Percentiles rank a stretch among this genome's conserved stretches.
Evolutionary conservation across 2,113 vertebrate species (phyloP).

Genomic region (Chamaetylas fuelleborni): DNA sequence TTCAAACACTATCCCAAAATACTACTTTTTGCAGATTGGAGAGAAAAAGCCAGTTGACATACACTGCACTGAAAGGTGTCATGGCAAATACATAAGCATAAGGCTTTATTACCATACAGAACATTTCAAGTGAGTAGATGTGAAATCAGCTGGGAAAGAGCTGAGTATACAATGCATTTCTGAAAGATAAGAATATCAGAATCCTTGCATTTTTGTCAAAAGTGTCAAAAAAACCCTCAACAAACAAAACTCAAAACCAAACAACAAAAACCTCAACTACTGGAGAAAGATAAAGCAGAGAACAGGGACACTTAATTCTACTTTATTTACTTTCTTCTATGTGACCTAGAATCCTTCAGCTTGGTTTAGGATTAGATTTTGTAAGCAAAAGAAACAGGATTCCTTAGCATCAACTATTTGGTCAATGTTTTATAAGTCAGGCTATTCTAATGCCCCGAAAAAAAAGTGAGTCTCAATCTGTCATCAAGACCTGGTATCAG

Average conservation of each 20-base stretch:
- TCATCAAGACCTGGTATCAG: neutral
- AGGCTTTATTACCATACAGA: neutral
- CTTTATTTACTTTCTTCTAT: neutral
- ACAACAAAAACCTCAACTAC: too few relatives aligned
- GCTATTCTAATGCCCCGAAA: neutral
- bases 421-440: neutral
- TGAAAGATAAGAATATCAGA: neutral
- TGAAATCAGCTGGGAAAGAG: neutral
- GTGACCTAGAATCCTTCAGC: neutral
- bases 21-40: neutral
- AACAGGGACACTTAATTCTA: neutral
- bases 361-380: neutral
- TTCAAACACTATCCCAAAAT: neutral
- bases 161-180: neutral
- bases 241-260: neutral
- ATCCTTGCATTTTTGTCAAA: neutral
- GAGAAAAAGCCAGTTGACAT: neutral
- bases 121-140: neutral
- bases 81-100: neutral
- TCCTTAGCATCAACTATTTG: neutral
- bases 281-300: neutral
- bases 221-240: neutral
- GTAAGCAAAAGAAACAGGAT: neutral
- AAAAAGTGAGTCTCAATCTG: fast-evolving
- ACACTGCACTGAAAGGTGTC: neutral